A percentile compares a stretch with the other conserved stretches of the same genome.
Evolutionary conservation across 2,888 invertebrate species (phyloP).

Genomic region (Octodonta nipae): DNA sequence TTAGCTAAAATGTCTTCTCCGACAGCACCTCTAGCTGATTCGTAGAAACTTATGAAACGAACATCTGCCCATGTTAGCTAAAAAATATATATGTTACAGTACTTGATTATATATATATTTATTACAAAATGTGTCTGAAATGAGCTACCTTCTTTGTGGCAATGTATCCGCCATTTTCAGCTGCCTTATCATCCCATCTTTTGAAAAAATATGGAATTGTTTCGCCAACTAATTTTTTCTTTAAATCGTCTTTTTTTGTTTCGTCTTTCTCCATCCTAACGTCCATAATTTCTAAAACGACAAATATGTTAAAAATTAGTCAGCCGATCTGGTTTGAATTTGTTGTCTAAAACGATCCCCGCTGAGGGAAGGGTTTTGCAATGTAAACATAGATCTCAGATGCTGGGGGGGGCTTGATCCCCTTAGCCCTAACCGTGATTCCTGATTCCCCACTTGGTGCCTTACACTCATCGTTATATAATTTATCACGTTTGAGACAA

Average conservation of each 20-base stretch:
- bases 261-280: conserved; percentile 5
- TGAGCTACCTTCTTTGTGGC: conserved; percentile 7
- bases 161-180: conserved; percentile 8
- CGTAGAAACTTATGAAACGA: conserved; percentile 7
- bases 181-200: conserved; percentile 6
- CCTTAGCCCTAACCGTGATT: too few species aligned
- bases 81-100: too few species aligned
- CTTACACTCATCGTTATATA: too few species aligned
- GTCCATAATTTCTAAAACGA: conserved; percentile 3
- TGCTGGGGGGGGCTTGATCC: too few species aligned
- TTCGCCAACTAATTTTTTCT: conserved; percentile 3
- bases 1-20: conserved; percentile 32
- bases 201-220: conserved; percentile 3
- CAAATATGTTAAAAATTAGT: not conserved
- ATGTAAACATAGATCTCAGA: too few species aligned
- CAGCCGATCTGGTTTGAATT: too few species aligned
- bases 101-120: too few species aligned
- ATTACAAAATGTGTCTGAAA: too few species aligned
- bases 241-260: conserved; percentile 3
- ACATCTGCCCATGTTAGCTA: conserved; percentile 11
- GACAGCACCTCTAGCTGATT: conserved; percentile 1
- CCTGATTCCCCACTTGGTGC: too few species aligned
- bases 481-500: too few species aligned
- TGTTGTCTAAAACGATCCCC: too few species aligned
- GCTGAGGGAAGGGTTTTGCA: too few species aligned